Conservation (phyloP, 2,797 vertebrate genomes). For the Anguilla megastoma region DNA sequence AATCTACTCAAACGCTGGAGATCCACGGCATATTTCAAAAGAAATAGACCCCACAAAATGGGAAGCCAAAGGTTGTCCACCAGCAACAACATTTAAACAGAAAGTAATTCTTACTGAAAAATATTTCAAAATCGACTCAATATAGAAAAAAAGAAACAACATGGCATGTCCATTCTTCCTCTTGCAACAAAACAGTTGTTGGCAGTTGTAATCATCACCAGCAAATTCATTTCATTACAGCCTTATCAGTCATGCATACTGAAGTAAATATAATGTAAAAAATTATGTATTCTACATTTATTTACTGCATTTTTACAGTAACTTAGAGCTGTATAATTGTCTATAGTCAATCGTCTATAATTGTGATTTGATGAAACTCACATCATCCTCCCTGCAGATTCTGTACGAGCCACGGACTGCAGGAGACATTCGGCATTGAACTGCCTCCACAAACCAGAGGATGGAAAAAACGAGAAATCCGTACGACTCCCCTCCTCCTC, state of each 20-base stretch:
- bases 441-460: neutral
- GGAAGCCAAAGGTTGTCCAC: neutral
- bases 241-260: too few relatives aligned
- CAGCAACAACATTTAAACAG: neutral
- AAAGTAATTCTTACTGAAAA: neutral
- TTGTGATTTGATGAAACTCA: neutral
- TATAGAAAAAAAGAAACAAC: too few relatives aligned
- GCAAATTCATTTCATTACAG: too few relatives aligned
- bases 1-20: neutral
- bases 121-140: too few relatives aligned
- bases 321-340: neutral
- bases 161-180: too few relatives aligned
- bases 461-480: slow-evolving; percentile 13
- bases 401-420: neutral
- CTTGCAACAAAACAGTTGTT: too few relatives aligned
- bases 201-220: too few relatives aligned
- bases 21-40: neutral
- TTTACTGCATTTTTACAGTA: neutral
- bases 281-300: too few relatives aligned
- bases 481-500: neutral
- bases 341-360: too few relatives aligned
- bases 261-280: too few relatives aligned
- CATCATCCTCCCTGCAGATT: neutral
- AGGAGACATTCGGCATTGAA: neutral
- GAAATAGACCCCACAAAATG: neutral